A percentile compares a stretch with the other conserved stretches of the same genome.
These are phyloP conservation scores for Diadema setosum DNA, from an alignment of 35 echinoderm and acorn worm genomes.

Conservation along the genomic window DNA sequence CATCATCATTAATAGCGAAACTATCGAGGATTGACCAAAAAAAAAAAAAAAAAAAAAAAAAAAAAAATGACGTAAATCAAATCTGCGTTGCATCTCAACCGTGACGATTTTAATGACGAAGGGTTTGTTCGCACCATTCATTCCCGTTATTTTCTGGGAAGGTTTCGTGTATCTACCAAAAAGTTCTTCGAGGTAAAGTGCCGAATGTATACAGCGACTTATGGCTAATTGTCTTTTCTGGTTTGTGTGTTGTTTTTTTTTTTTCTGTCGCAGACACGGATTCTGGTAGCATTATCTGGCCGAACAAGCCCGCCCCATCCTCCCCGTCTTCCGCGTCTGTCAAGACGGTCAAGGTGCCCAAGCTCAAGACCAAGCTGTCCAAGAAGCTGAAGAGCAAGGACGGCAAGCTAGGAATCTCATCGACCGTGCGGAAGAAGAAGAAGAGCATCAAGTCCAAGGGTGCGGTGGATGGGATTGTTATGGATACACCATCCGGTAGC, in stretches of 20 bases:
- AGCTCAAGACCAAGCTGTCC: not conserved
- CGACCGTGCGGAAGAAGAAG: not conserved
- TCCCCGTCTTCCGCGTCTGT: not conserved
- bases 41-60: too few species aligned
- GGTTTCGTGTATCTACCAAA: too few species aligned
- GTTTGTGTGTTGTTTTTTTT: not conserved
- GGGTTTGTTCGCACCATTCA: too few species aligned
- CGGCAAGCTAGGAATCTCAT: not conserved
- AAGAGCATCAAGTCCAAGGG: not conserved
- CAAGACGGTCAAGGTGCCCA: slow-evolving; percentile 21
- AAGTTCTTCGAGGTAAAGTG: too few species aligned
- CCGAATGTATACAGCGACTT: too few species aligned
- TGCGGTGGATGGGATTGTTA: not conserved
- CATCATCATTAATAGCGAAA: too few species aligned
- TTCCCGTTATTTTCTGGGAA: too few species aligned
- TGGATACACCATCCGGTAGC: not conserved
- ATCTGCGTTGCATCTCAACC: too few species aligned
- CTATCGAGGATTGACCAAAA: too few species aligned
- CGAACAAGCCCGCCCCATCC: not conserved
- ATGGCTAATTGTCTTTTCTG: not conserved
- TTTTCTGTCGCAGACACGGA: slow-evolving; percentile 32
- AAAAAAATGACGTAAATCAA: too few species aligned
- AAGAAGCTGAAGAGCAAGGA: slow-evolving; percentile 65
- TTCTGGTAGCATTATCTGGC: slow-evolving; percentile 56
- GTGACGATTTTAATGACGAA: too few species aligned